Base-by-base conservation (phyloP, 2,888 invertebrate genomes). In the Chelonus formosanus region DNA sequence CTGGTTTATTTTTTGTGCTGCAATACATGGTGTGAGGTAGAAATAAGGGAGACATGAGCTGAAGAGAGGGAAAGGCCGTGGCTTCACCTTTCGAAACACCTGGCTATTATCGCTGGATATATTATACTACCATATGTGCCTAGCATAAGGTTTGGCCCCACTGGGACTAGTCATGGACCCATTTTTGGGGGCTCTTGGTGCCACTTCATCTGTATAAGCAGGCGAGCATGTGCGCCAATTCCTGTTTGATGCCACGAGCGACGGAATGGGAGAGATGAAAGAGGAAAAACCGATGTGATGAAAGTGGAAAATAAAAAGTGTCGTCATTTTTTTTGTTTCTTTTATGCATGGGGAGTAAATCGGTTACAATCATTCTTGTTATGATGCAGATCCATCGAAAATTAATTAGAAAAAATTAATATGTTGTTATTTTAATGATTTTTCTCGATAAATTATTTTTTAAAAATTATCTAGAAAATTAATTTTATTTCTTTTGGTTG, bases 1-100 rank as follows among this genome's bases (percentile, higher is more conserved):
- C 80, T 77, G 77, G 74, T 78, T 80, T 78, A 75, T 76, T 77
- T 79, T 74, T 75, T 78, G 68, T 70, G 43, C 20, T 35, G 34
- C 47, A 20, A 44, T 40, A 20, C 20, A 20, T 20, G 20, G 20
- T 20, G 20, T 20, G 20, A 20, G 20, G 20, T 20, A 20, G 32
- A 52, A 52, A 32, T 32, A 52, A 8, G 32, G 8, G 34, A 52
- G 20, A 31, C 10, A 48, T 31, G 34, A 52, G 8, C 20, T 31
- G 32, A 52, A 52, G 32, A 32, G 8, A 52, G 32, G 52, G 8
- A 52, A 32, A 34, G 34, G 52, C 31, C 32, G 52, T 52, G 8
- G 34, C 71, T 76, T 81, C 82, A 83, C 82, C 82, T 82, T 82
- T 69, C 65, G 76, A 81, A 81, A 82, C 84, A 83, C 84, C 84